phyloP scores from a whole-genome alignment of 2,888 invertebrate species.

The Stegana nigrithorax region DNA sequence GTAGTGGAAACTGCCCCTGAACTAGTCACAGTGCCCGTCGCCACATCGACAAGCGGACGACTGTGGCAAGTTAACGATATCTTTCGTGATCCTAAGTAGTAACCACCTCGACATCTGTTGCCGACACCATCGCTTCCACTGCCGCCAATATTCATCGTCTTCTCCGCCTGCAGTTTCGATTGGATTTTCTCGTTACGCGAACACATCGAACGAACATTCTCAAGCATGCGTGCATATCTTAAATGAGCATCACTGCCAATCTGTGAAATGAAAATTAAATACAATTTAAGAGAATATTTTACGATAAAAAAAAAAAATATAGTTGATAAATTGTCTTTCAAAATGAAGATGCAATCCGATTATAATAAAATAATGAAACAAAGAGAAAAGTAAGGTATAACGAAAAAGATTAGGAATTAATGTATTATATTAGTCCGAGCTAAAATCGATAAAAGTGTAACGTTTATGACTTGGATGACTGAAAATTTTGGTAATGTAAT shows the following conservation, averaged over 20 bases:
- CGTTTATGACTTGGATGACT: too few relatives aligned
- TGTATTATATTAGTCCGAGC: too few relatives aligned
- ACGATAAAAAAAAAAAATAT: too few relatives aligned
- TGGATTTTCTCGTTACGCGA: slow-evolving; percentile 72
- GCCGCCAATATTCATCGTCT: slow-evolving; percentile 44
- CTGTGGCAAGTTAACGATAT: slow-evolving; percentile 81
- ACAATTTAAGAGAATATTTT: too few relatives aligned
- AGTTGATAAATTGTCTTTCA: too few relatives aligned
- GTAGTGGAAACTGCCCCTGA: slow-evolving; percentile 42
- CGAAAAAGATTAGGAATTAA: too few relatives aligned
- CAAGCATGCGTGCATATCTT: slow-evolving; percentile 69
- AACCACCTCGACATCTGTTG: slow-evolving; percentile 59
- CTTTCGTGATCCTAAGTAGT: slow-evolving; percentile 72
- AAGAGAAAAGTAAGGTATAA: too few relatives aligned
- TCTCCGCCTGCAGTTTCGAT: slow-evolving; percentile 50
- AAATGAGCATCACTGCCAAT: slow-evolving; percentile 65
- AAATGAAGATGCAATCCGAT: too few relatives aligned
- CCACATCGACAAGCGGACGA: slow-evolving; percentile 63
- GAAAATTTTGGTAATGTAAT: too few relatives aligned
- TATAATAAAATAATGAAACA: too few relatives aligned
- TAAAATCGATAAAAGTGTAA: too few relatives aligned
- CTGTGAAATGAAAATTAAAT: slow-evolving; percentile 35
- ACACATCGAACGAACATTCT: slow-evolving; percentile 74
- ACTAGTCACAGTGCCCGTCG: slow-evolving; percentile 65
- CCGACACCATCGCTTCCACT: slow-evolving; percentile 25